Base-by-base conservation (phyloP, 1,140 invertebrate species). In the Anagrus nilaparvatae region DNA sequence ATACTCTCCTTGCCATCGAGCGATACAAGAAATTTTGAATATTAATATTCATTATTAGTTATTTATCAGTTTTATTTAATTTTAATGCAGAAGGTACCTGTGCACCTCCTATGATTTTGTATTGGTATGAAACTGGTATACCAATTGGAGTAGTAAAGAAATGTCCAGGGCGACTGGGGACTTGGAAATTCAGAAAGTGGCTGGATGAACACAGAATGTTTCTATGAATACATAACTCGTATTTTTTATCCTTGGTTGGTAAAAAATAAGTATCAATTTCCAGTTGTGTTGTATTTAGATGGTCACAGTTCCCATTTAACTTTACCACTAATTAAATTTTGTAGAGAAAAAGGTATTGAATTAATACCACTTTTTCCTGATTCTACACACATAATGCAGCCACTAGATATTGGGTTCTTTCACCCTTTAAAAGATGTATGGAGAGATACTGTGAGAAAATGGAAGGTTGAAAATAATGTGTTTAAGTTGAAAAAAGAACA, bases 191-290 rank as follows among this genome's bases (percentile, higher is more conserved):
- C 58, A 16, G 54, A 63, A 21, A 53, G 28, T 40, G 59, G 61
- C 6, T 69, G 67, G 63, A 68, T 65, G 61, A 66, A 48, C 24
- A 41, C 37, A 20, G 52, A 53, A 48, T 55, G 47, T 8, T 70
- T 70, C 44, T 68, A 50, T 48, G 59, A 67, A 44, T 69, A 59
- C 47, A 35, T 57, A 6, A 39, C 41, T 9, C 48, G 55, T 40
- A 40, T 49, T 16, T 51, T 57, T 35, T 20, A 52, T 38, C 56
- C 47, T 23, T 59, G 50, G 46, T 17, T 58, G n/a, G 38, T 32
- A 21, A 23, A 50, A 25, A 34, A 54, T 23, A 49, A 56, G 7
- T 45, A 61, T 13, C 6, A 42, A 40, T 38, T 38, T 36, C 53
- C 54, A 20, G 42, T 62, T 30, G 33, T 63, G 8, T 47, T 64